Conservation (phyloP, 2,797 vertebrate genomes). For the Myioborus melanocephalus region DNA sequence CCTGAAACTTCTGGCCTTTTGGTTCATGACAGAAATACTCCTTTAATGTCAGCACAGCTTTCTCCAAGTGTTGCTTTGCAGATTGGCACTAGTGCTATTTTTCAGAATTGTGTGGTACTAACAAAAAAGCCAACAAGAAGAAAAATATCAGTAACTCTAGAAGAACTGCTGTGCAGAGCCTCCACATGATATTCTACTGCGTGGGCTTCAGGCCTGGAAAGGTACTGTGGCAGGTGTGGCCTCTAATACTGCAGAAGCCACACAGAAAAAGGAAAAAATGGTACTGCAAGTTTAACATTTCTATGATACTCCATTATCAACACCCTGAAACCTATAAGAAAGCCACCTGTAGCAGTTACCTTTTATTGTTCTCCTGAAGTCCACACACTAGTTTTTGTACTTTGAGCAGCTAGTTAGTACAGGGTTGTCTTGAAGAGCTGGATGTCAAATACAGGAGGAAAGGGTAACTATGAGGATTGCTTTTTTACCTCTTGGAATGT, state of each 20-base stretch:
- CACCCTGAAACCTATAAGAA: background rate
- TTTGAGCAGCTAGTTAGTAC: background rate
- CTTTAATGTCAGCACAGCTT: background rate
- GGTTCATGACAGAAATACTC: background rate
- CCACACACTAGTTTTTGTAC: background rate
- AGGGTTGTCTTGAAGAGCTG: background rate
- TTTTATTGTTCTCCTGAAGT: background rate
- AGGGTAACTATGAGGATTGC: background rate
- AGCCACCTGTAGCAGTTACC: background rate
- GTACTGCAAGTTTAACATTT: background rate
- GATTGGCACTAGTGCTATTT: background rate
- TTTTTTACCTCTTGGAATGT: background rate
- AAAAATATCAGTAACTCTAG: background rate
- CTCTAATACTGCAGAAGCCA: background rate
- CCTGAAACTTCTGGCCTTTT: background rate
- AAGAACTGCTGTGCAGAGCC: background rate
- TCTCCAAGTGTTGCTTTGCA: accelerated
- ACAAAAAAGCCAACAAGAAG: background rate
- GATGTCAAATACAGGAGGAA: background rate
- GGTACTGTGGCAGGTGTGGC: background rate
- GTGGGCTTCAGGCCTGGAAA: background rate
- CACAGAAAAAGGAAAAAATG: background rate
- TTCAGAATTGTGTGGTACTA: background rate
- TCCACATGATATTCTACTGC: background rate
- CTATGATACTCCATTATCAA: background rate